A percentile compares a stretch with the other conserved stretches of the same genome.
These are phyloP conservation scores for Cherax destructor DNA, from an alignment of 1,140 invertebrate species.

Conservation along the genomic window DNA sequence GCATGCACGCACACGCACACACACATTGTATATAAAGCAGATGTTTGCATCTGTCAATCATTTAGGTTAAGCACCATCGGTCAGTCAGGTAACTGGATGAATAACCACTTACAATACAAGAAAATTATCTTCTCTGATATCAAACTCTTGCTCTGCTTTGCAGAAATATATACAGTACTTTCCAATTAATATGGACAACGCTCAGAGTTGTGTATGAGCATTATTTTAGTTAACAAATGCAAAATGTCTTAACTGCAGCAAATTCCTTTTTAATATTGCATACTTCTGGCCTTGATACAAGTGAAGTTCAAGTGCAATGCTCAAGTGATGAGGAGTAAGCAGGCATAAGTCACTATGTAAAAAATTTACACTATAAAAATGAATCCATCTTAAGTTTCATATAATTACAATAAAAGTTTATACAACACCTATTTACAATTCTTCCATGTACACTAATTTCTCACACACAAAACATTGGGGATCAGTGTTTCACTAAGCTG, in stretches of 20 bases:
- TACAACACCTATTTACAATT: conserved; percentile 18
- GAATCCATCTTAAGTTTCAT: neutral
- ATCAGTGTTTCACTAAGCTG: no score
- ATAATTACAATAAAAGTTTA: conserved; percentile 9
- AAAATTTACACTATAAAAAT: neutral
- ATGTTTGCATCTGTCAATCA: no score
- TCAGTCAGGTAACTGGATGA: no score
- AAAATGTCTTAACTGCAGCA: neutral
- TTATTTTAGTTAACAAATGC: neutral
- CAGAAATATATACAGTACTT: neutral
- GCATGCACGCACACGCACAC: no score
- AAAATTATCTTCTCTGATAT: neutral
- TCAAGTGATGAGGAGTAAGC: neutral
- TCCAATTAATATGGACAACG: neutral
- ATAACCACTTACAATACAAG: neutral
- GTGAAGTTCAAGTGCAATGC: neutral
- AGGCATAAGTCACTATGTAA: neutral
- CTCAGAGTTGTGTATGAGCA: neutral
- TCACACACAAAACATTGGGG: no score
- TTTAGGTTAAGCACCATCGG: no score
- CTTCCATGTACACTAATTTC: no score
- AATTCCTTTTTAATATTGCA: neutral
- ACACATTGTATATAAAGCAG: no score
- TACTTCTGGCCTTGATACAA: neutral
- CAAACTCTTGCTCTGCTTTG: neutral